Base-by-base conservation (phyloP, 1,140 invertebrate species). In the Zaprionus capensis region DNA sequence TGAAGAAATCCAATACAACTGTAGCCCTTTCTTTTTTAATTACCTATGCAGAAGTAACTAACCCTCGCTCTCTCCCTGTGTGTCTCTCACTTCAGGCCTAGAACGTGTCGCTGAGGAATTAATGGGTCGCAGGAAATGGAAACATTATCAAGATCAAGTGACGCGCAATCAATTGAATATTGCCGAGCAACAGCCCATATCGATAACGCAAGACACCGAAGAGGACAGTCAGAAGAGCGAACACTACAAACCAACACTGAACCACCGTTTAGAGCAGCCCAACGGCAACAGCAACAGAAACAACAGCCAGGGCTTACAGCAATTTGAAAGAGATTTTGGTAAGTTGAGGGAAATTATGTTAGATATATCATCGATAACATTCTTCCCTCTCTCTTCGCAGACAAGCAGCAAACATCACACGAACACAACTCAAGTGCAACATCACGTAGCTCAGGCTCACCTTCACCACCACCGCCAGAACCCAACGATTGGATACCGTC, bases 61-160 rank as follows among this genome's bases (percentile, higher is more conserved):
- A 12, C 36, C 5, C 24, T 31, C 41, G 34, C 26, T 38, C 24
- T 28, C 20, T 41, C 61, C 56, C 58, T 63, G 4, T 46, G 9
- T 44, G 11, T 17, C 6, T 38, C 57, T 70, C 22, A 17, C 69
- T 65, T 34, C 93, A 98, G 97, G 97, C 95, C 95, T 98, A 95
- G 97, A 98, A 96, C 95, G 97, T 94, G 96, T 98, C 94, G 97
- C 97, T 94, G 97, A 98, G 95, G 97, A 98, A 95, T 97, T 98
- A 95, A 97, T 97, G 96, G 97, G 97, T 95, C 95, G 96, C 95
- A 96, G 96, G 95, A 97, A 96, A 97, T 97, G 97, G 96, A 97
- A 96, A 95, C 95, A 97, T 94, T 97, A 96, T 93, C 97, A 96
- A 95, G 97, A 96, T 94, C 96, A 94, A 93, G 94, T 96, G 78